phyloP scores from a whole-genome alignment of 2,888 invertebrate genomes.

The Psylliodes chrysocephalus region DNA sequence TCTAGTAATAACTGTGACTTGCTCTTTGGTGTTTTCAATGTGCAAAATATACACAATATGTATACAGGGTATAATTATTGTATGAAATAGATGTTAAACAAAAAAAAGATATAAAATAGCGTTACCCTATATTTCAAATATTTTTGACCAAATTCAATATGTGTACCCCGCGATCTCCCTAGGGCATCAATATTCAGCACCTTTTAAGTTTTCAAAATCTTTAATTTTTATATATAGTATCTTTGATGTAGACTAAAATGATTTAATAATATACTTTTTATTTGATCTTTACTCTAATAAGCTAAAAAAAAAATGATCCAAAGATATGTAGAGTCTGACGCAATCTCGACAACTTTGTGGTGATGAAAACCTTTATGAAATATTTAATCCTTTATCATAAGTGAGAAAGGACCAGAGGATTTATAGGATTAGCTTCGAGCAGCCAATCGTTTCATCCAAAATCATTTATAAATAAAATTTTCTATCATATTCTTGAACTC shows the following conservation, averaged over 20 bases:
- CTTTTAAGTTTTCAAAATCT: not conserved
- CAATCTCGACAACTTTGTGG: too few relatives aligned
- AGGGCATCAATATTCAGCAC: slow-evolving; percentile 20
- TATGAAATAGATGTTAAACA: slow-evolving; percentile 4
- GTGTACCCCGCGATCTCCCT: not conserved
- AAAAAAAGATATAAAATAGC: not conserved
- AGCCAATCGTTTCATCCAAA: too few relatives aligned
- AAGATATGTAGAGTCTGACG: too few relatives aligned
- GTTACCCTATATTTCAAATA: not conserved
- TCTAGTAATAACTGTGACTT: slow-evolving; percentile 1
- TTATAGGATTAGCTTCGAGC: too few relatives aligned
- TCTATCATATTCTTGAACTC: too few relatives aligned
- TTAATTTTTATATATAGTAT: not conserved
- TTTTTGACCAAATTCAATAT: not conserved
- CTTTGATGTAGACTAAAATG: not conserved
- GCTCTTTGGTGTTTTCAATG: slow-evolving; percentile 7
- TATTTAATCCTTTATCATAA: too few relatives aligned
- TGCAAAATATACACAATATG: slow-evolving; percentile 6
- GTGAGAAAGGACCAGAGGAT: too few relatives aligned
- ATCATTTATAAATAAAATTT: too few relatives aligned
- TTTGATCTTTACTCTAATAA: too few relatives aligned
- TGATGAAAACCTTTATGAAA: too few relatives aligned
- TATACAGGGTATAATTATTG: slow-evolving; percentile 21
- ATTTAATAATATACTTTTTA: slow-evolving; percentile 3
- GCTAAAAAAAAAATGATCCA: too few relatives aligned